Base-by-base conservation (phyloP, 2,113 vertebrate genomes). In the Pheucticus melanocephalus region DNA sequence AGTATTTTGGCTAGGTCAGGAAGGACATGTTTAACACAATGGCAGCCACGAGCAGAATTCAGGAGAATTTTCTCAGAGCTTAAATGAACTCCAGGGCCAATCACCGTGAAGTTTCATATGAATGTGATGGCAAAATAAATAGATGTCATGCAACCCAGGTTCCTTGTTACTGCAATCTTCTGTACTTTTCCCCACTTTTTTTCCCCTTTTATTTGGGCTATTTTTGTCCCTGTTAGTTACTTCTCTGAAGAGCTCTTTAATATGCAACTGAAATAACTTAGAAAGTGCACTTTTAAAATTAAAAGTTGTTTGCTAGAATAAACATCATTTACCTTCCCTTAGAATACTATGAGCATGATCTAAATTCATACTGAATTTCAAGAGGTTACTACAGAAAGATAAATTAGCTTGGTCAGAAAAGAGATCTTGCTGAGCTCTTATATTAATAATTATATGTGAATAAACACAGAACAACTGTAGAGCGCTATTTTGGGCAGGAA, bases 391-490 rank as follows among this genome's bases (percentile, higher is more conserved):
- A 33, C 15, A 56, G 28, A 13, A n/a, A 77, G 18, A 65, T 81
- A 78, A 69, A 77, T 50, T 21, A 69, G 6, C 35, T 87, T 73
- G 21, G 33, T 53, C 31, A 53, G 33, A 69, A 60, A 82, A 60
- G 35, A 68, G 6, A 65, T 70, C 35, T 69, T 20, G 12, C 51
- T 70, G 64, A 77, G 42, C 33, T 60, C 48, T 95, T 91, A 73
- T 30, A 59, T 65, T 85, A 66, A 77, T 77, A 91, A 87, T 88
- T 63, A 50, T 57, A 53, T 68, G 40, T 2, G 6, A 75, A 68
- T 88, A 80, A 93, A 77, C 35, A 69, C 47, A 90, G 44, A 86
- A 54, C 56, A 91, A 78, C 60, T 78, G 25, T 37, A 76, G 76
- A 70, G 25, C 66, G 45, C 54, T 86, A 6, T 54, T 10, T 28